phyloP scores from a whole-genome alignment of 2,113 vertebrate species.

The Saccopteryx bilineata region DNA sequence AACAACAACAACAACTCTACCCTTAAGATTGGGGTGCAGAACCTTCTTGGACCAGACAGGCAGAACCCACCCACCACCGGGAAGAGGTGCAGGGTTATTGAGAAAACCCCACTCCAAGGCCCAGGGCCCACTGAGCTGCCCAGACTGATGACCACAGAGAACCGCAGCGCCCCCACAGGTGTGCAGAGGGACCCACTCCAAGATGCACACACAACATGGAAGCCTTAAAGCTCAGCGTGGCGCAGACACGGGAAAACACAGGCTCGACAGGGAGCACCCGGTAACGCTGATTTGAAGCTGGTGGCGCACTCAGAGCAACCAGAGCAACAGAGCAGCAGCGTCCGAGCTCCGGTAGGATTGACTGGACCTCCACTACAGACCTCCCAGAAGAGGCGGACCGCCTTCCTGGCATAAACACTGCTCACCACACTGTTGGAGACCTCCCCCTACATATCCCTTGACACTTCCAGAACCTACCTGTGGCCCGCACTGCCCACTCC shows the following conservation, averaged over 20 bases:
- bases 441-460: not conserved
- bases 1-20: too few species aligned
- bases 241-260: not conserved
- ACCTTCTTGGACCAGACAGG: too few species aligned
- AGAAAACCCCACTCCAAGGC: not conserved
- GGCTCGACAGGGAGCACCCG: not conserved
- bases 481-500: not conserved
- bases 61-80: not conserved
- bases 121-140: not conserved
- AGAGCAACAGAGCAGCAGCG: not conserved
- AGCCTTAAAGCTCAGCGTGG: not conserved
- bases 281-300: not conserved
- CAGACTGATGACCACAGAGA: not conserved
- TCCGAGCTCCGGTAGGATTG: not conserved
- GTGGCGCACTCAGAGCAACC: not conserved
- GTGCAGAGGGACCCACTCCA: not conserved
- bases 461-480: not conserved
- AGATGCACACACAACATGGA: not conserved
- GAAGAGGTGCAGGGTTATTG: not conserved
- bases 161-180: not conserved
- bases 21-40: not conserved
- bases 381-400: not conserved
- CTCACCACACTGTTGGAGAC: not conserved
- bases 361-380: not conserved
- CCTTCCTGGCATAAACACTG: fast-evolving